Evolutionary conservation across 2,888 invertebrate species (phyloP).

Genomic region (Drosophila anceps): DNA sequence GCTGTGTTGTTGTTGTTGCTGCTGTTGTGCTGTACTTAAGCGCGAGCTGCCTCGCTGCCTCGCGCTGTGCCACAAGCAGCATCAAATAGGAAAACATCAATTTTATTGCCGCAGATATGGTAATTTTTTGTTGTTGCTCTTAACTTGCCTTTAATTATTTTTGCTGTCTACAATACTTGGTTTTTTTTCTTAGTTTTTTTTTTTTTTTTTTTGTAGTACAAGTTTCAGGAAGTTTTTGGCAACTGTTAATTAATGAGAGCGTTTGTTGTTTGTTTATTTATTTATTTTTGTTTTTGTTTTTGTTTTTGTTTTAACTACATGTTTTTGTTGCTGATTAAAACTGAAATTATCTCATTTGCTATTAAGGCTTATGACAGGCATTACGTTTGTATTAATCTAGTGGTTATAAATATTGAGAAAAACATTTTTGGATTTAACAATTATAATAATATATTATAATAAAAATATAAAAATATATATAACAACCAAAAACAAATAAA

Average conservation of each 20-base stretch:
- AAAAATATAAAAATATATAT: neutral
- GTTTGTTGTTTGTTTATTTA: slow-evolving; percentile 9
- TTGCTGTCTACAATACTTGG: slow-evolving; percentile 1
- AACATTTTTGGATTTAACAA: neutral
- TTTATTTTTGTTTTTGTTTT: neutral
- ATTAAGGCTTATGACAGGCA: neutral
- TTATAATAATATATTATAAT: neutral
- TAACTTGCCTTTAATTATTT: slow-evolving; percentile 25
- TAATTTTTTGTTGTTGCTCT: slow-evolving; percentile 50
- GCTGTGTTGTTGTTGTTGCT: slow-evolving; percentile 28
- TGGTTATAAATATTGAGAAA: neutral
- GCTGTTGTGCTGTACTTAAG: slow-evolving; percentile 62
- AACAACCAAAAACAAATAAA: neutral
- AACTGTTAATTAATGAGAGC: slow-evolving; percentile 46
- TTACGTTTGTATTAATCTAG: neutral
- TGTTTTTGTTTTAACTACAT: neutral
- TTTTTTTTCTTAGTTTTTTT: slow-evolving; percentile 1
- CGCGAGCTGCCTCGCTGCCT: slow-evolving; percentile 57
- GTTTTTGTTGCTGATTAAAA: slow-evolving; percentile 7
- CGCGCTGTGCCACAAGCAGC: slow-evolving; percentile 42
- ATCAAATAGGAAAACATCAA: slow-evolving; percentile 67
- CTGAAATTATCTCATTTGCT: neutral
- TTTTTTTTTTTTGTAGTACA: slow-evolving; percentile 16
- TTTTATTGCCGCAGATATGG: slow-evolving; percentile 63
- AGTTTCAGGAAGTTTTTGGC: slow-evolving; percentile 62